Base-by-base conservation (phyloP, 92 coral and sea anemone species). In the Parazoanthus atlanticus region DNA sequence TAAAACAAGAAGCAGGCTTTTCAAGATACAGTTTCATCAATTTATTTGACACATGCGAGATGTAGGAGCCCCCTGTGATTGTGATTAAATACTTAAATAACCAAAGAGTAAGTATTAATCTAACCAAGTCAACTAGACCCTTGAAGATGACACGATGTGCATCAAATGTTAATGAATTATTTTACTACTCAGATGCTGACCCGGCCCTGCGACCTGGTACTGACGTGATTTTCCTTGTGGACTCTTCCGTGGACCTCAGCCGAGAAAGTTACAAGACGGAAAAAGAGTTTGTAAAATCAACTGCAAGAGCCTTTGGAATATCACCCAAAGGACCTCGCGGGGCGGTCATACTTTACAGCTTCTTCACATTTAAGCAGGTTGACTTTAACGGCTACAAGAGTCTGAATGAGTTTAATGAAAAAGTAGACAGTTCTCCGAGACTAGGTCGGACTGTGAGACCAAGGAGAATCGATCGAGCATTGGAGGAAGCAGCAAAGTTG, bases 321-420 rank as follows among this genome's bases (percentile, higher is more conserved):
- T 90, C 95, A 21, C 94, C 97, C 0, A 89, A 92, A 32, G 94
- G 93, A 67, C 96, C 94, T 80, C 96, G 98, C 79, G 94, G 93
- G 17, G 99, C 98, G 31, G 91, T 96, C 28, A 87, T 96, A 30
- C 92, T 90, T 33, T 96, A 95, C 89, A 96, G 99, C 74, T 81
- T 56, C 73, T 71, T 66, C n/a, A 86, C 94, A 2, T 66, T 69
- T 46, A 74, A 34, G 47, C 86, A 30, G 8, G 86, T 96, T 43
- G 74, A 71, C 17, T 94, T 94, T 66, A 86, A n/a, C 77, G 86
- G 89, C 49, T 81, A 90, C 90, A 85, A 71, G 32, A 90, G 75
- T 33, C 52, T 81, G 2, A 3, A 73, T 15, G 58, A 79, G 17
- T 94, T 94, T 70, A 88, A 88, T 26, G 8, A 52, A 19, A 79